Evolutionary conservation across 2,888 invertebrate genomes (phyloP).

Genomic region (Allacma fusca): DNA sequence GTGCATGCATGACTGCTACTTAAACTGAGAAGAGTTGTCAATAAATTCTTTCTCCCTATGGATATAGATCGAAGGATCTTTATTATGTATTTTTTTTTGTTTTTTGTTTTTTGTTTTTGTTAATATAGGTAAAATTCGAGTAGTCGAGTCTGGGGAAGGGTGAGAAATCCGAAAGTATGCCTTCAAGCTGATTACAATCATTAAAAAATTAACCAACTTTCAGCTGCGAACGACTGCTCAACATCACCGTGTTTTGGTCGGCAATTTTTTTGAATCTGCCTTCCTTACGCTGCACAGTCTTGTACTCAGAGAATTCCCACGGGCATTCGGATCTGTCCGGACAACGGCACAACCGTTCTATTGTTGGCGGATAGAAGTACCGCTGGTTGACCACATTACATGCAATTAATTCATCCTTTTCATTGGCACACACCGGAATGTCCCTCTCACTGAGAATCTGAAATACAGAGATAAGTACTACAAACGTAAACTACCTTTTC

Average conservation of each 20-base stretch:
- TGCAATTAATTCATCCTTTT: slow-evolving; percentile 64
- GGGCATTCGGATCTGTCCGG: slow-evolving; percentile 67
- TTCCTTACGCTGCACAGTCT: slow-evolving; percentile 62
- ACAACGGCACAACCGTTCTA: slow-evolving; percentile 72
- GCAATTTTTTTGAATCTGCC: slow-evolving; percentile 46
- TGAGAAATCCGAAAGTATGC: not conserved
- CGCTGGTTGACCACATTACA: slow-evolving; percentile 69
- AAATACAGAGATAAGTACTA: no score
- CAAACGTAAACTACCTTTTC: no score
- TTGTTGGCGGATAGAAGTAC: slow-evolving; percentile 70
- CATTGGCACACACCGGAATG: slow-evolving; percentile 67
- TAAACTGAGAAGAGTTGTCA: no score
- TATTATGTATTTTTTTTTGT: no score
- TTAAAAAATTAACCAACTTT: slow-evolving; percentile 66
- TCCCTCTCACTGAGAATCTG: slow-evolving; percentile 72
- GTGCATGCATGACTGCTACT: no score
- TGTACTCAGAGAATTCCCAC: slow-evolving; percentile 64
- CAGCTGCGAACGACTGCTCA: slow-evolving; percentile 71
- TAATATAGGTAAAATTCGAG: no score
- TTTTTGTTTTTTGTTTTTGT: not conserved
- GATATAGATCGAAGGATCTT: no score
- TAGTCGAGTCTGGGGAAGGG: not conserved
- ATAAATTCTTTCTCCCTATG: no score
- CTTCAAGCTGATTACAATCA: no score
- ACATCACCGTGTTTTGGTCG: slow-evolving; percentile 64